These are phyloP conservation scores for Philaethria dido DNA, from an alignment of 2,888 invertebrate species.

Conservation along the genomic window DNA sequence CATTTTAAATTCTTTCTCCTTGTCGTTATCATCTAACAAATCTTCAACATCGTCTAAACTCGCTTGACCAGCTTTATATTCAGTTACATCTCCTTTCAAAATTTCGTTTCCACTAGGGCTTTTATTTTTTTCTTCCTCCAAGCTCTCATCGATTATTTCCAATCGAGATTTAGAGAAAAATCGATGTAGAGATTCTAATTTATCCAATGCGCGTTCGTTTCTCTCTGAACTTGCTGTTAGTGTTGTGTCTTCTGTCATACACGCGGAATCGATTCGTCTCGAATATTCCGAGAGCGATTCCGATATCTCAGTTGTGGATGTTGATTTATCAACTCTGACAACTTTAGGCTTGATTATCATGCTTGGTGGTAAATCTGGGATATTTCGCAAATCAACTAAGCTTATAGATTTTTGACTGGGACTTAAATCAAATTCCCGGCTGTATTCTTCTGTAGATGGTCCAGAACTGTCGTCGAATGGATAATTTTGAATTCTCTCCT, in stretches of 20 bases:
- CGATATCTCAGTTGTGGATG: conserved; percentile 74
- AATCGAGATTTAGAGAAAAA: conserved; percentile 76
- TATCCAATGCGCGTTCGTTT: conserved; percentile 69
- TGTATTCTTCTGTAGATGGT: conserved; percentile 56
- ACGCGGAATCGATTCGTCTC: conserved; percentile 66
- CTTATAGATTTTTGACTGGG: conserved; percentile 69
- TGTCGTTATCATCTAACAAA: conserved; percentile 65
- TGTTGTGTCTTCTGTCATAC: conserved; percentile 74
- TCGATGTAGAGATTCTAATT: conserved; percentile 72
- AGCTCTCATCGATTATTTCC: conserved; percentile 76
- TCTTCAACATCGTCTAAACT: conserved; percentile 78
- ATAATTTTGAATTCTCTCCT: conserved; percentile 58
- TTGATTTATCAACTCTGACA: conserved; percentile 69
- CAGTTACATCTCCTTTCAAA: conserved; percentile 45
- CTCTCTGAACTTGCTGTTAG: conserved; percentile 62
- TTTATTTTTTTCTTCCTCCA: conserved; percentile 64
- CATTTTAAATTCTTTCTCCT: conserved; percentile 39
- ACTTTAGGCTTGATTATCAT: conserved; percentile 74
- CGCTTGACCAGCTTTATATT: conserved; percentile 65
- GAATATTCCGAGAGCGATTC: conserved; percentile 70
- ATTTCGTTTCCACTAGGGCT: conserved; percentile 48
- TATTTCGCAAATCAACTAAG: conserved; percentile 71
- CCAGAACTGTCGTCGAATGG: conserved; percentile 56
- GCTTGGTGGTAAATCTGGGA: conserved; percentile 75
- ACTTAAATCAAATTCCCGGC: conserved; percentile 67